Base-by-base conservation (phyloP, 1,140 invertebrate genomes). In the Battus philenor region DNA sequence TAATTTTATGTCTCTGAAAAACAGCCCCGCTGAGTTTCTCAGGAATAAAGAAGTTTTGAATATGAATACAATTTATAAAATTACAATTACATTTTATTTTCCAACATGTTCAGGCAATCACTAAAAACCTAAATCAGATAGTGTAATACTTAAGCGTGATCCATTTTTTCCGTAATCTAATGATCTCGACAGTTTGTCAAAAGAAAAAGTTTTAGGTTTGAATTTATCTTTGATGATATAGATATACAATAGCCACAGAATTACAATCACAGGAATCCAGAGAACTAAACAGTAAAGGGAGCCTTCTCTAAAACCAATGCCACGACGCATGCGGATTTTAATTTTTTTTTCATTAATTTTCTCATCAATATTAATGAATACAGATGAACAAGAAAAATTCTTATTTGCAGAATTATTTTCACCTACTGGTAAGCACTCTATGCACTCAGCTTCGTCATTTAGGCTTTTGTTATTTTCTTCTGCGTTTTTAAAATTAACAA, bases 61-160 rank as follows among this genome's bases (percentile, higher is more conserved):
- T 22, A 8, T 8, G 3, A 4, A 8, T 22, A 22, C 20, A 22
- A 4, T 22, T 22, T 8, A 22, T 22, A 8, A 22, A 22, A 4
- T 22, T 4, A 22, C 20, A 22, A 22, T 22, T 22, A 4, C 20
- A 22, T 24, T 24, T 7, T 2, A 24, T 24, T 24, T 24, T 24
- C 5, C 36, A 39, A 39, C 36, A 20, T 32, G 13, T 36, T 46
- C 13, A 45, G 4, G 27, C 44, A 4, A 47, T 13, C 2, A 45
- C 60, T 44, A 72, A 56, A 76, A 76, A 11, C 72, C 72, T 46
- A 76, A 65, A 59, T 76, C 72, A 29, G 63, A 43, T 1, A 73
- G 49, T 47, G 54, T 59, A 7, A 73, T 36, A 33, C 39, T 24
- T 10, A 49, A 22, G 36, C 36, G 57, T 20, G 22, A 38, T 38